Evolutionary conservation across 2,797 vertebrate species (phyloP).

Genomic region (Macropodus opercularis): DNA sequence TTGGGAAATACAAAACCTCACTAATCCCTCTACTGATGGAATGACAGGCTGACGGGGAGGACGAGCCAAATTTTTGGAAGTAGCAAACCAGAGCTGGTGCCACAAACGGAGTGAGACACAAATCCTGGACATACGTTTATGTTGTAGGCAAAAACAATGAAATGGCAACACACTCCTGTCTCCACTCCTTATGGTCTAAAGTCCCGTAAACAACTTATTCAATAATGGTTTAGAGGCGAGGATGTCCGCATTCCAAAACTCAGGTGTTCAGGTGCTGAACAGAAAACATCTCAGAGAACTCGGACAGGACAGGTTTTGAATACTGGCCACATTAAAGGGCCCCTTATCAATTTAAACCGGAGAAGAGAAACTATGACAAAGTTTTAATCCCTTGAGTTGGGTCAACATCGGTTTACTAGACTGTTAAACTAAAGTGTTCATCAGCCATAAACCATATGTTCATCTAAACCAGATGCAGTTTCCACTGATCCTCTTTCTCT

Average conservation of each 20-base stretch:
- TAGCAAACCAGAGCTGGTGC: conserved; percentile 19
- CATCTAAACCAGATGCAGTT: no score
- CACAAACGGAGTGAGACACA: background rate
- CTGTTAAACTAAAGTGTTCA: no score
- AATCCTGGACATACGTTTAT: conserved; percentile 42
- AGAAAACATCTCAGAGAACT: background rate
- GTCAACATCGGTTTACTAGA: no score
- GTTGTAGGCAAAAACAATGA: conserved; percentile 11
- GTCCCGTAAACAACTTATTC: background rate
- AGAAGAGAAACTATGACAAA: no score
- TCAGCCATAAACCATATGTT: no score
- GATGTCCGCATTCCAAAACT: background rate
- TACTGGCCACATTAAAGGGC: background rate
- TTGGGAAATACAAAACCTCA: conserved; percentile 61
- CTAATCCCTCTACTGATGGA: conserved; percentile 68
- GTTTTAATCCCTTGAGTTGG: no score
- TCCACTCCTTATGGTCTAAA: background rate
- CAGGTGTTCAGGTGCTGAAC: background rate
- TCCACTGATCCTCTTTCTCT: no score
- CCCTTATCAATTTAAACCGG: no score
- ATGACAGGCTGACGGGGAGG: conserved; percentile 37
- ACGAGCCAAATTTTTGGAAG: conserved; percentile 47
- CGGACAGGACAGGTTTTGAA: no score
- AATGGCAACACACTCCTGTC: conserved; percentile 1
- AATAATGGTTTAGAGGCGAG: background rate